These are phyloP conservation scores for Equus przewalskii DNA, from an alignment of 2,113 vertebrate genomes.

Conservation along the genomic window DNA sequence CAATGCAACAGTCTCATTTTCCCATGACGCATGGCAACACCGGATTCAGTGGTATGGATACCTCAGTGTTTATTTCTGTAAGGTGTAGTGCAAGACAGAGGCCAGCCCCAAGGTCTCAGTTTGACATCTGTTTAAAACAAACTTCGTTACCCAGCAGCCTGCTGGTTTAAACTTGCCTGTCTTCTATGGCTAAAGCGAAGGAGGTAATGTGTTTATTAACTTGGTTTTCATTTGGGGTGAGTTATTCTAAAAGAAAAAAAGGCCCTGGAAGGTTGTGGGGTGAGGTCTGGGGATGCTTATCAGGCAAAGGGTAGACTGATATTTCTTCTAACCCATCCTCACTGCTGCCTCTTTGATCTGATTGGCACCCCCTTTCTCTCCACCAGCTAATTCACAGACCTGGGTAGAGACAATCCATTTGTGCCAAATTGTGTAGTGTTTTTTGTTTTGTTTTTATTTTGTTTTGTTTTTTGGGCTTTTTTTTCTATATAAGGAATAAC, in stretches of 20 bases:
- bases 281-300: conserved; percentile 82
- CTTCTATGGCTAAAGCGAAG: conserved; percentile 78
- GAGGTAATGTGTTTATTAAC: conserved; percentile 82
- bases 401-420: conserved; percentile 80
- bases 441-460: conserved; percentile 70
- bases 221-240: conserved; percentile 84
- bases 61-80: conserved; percentile 84
- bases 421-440: conserved; percentile 83
- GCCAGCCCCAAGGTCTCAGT: conserved; percentile 79
- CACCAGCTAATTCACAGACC: conserved; percentile 82
- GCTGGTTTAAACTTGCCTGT: conserved; percentile 82
- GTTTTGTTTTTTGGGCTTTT: conserved; percentile 67
- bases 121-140: conserved; percentile 77
- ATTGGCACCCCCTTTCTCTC: conserved; percentile 81
- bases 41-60: conserved; percentile 96
- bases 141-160: conserved; percentile 76
- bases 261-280: conserved; percentile 72
- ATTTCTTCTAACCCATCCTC: conserved; percentile 68
- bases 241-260: conserved; percentile 72
- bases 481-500: conserved; percentile 85
- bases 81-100: conserved; percentile 80
- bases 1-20: conserved; percentile 99
- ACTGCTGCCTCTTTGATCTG: conserved; percentile 78
- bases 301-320: conserved; percentile 79
- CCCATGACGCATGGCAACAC: conserved; percentile 97